Evolutionary conservation across 2,888 invertebrate species (phyloP).

Genomic region (Erebia ligea): DNA sequence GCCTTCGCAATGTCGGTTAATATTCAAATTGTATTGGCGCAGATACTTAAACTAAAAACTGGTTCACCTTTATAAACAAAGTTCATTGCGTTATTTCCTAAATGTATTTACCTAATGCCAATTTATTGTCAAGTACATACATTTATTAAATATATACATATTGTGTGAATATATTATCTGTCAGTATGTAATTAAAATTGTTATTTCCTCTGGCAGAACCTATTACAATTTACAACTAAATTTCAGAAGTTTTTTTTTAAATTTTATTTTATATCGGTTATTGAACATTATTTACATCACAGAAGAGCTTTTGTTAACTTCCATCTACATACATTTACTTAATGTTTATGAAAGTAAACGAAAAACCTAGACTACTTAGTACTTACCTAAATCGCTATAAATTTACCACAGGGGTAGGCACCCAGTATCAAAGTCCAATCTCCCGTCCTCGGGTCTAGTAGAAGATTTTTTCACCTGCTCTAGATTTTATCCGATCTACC

Average conservation of each 20-base stretch:
- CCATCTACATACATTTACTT: no score
- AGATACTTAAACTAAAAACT: slow-evolving; percentile 58
- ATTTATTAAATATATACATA: neutral
- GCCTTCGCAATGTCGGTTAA: slow-evolving; percentile 47
- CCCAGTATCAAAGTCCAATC: no score
- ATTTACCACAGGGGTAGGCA: no score
- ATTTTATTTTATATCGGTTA: no score
- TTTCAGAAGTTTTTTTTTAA: neutral
- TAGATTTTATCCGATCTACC: no score
- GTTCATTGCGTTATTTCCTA: slow-evolving; percentile 65
- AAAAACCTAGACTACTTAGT: no score
- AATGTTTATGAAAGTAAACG: no score
- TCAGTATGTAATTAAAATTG: neutral
- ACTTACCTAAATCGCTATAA: no score
- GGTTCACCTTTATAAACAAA: slow-evolving; percentile 71
- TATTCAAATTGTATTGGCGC: slow-evolving; percentile 57
- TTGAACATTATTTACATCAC: no score
- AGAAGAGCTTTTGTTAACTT: no score
- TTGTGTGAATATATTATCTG: neutral
- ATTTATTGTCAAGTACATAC: slow-evolving; percentile 35
- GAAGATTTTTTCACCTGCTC: no score
- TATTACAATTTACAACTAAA: neutral
- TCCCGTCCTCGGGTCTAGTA: no score
- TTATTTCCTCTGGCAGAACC: neutral
- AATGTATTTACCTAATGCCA: slow-evolving; percentile 53